These are phyloP conservation scores for Lamproptera curius DNA, from an alignment of 2,888 invertebrate species.

Conservation along the genomic window DNA sequence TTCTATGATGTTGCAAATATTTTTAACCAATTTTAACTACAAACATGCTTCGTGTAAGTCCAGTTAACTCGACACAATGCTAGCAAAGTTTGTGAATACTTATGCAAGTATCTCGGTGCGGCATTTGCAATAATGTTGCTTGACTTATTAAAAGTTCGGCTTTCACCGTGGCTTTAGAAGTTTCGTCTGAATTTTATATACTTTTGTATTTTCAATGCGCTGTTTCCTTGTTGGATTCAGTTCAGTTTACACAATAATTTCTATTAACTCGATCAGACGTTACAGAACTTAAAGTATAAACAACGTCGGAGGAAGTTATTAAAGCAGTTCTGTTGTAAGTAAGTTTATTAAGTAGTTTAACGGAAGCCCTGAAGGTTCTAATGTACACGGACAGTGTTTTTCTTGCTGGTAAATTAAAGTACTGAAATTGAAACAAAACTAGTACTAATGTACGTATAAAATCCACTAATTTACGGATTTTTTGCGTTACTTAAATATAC, in stretches of 20 bases:
- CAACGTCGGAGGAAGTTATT: neutral
- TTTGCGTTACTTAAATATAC: too few species aligned
- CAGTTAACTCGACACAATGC: slow-evolving; percentile 13
- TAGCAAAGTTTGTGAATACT: slow-evolving; percentile 6
- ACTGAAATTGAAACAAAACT: too few species aligned
- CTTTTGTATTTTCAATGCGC: slow-evolving; percentile 17
- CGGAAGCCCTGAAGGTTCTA: too few species aligned
- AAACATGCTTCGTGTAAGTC: slow-evolving; percentile 2
- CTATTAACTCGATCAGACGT: neutral
- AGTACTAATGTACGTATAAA: too few species aligned
- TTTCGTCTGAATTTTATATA: slow-evolving; percentile 11
- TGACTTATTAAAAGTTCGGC: slow-evolving; percentile 18
- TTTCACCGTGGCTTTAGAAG: slow-evolving; percentile 12
- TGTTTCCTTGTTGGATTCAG: slow-evolving; percentile 1
- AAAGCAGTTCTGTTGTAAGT: neutral
- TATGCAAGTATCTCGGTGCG: slow-evolving; percentile 8
- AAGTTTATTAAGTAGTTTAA: neutral
- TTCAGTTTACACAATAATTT: neutral
- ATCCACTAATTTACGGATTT: too few species aligned
- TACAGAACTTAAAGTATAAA: neutral
- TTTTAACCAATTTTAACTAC: too few species aligned
- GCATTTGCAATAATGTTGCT: slow-evolving; percentile 14
- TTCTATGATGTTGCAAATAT: too few species aligned
- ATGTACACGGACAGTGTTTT: too few species aligned
- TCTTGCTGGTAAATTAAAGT: too few species aligned